A percentile compares a stretch with the other conserved stretches of the same genome.
phyloP scores from a whole-genome alignment of 2,888 invertebrate species.

The Papilio demoleus region DNA sequence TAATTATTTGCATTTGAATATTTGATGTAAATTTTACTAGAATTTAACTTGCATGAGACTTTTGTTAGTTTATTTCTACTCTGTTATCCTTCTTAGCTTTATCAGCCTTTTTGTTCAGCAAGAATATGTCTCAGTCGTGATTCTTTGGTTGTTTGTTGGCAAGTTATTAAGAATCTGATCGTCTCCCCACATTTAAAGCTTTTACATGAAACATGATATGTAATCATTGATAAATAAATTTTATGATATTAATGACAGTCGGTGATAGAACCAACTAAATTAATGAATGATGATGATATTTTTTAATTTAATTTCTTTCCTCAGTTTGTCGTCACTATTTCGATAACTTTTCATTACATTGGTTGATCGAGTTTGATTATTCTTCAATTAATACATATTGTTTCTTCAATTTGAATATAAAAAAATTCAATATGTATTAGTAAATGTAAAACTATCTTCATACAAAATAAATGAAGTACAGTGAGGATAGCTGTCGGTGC shows the following conservation, averaged over 20 bases:
- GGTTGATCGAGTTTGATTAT: too few species aligned
- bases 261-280: too few species aligned
- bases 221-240: slow-evolving; percentile 9
- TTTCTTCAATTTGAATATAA: too few species aligned
- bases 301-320: too few species aligned
- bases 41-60: background rate
- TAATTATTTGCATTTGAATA: background rate
- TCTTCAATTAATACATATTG: too few species aligned
- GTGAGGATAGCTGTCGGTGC: background rate
- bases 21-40: background rate
- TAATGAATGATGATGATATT: too few species aligned
- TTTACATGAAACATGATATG: slow-evolving; percentile 25
- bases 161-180: slow-evolving; percentile 21
- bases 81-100: background rate
- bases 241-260: background rate
- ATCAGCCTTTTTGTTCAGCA: slow-evolving; percentile 14
- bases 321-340: too few species aligned
- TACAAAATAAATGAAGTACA: background rate
- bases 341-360: too few species aligned
- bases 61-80: background rate
- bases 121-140: slow-evolving; percentile 33
- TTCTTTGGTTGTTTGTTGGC: slow-evolving; percentile 40
- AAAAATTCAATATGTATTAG: too few species aligned
- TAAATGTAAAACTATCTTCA: background rate
- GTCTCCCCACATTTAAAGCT: background rate